Evolutionary conservation across 2,888 invertebrate genomes (phyloP).

Genomic region (Ferrisia virgata): DNA sequence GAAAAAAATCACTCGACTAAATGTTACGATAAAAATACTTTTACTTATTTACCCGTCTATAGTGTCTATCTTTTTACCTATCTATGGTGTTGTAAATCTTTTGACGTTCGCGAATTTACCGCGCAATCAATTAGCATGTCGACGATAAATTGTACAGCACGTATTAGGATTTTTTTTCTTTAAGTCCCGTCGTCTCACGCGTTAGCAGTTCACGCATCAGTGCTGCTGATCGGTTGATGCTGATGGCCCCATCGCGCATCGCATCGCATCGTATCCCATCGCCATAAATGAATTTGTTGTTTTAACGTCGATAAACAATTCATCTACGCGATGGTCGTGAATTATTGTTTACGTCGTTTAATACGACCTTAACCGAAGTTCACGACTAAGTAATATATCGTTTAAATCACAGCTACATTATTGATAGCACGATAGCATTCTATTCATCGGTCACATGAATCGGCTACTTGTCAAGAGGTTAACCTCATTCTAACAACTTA

Average conservation of each 20-base stretch:
- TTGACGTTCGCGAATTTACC: not conserved
- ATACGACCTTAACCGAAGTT: constrained; percentile 20
- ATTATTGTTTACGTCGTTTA: constrained; percentile 23
- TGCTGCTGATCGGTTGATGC: too few relatives aligned
- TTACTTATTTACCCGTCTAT: too few relatives aligned
- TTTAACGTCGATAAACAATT: not conserved
- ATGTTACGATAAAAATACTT: too few relatives aligned
- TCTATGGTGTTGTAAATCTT: not conserved
- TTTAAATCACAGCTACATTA: not conserved
- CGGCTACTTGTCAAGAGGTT: not conserved
- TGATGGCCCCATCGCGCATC: too few relatives aligned
- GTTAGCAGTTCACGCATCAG: too few relatives aligned
- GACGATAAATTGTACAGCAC: not conserved
- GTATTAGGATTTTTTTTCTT: too few relatives aligned
- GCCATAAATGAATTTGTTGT: constrained; percentile 27
- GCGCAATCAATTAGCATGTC: not conserved
- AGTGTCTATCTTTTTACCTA: too few relatives aligned
- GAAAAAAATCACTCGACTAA: too few relatives aligned
- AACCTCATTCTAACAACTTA: not conserved
- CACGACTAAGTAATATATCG: constrained; percentile 1
- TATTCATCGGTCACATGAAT: not conserved
- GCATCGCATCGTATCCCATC: not conserved
- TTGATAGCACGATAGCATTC: not conserved
- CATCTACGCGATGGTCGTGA: not conserved
- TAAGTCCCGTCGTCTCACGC: too few relatives aligned